A percentile compares a stretch with the other conserved stretches of the same genome.
These are phyloP conservation scores for Ophiodon elongatus DNA, from an alignment of 2,113 vertebrate genomes.

Conservation along the genomic window DNA sequence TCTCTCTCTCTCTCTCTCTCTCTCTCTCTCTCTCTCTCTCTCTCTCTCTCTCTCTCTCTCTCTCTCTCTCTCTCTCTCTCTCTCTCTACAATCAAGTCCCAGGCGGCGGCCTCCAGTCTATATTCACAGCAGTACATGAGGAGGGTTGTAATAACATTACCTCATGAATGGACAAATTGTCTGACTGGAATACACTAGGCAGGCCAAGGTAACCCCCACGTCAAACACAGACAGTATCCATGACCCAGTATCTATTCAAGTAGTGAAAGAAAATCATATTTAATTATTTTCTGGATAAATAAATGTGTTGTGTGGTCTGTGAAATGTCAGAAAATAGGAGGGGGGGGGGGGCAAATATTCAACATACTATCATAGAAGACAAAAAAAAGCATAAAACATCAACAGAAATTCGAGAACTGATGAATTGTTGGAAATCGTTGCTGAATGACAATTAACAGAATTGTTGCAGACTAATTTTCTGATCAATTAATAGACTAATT, in stretches of 20 bases:
- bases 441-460: neutral
- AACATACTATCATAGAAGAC: neutral
- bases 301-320: too few relatives aligned
- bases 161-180: conserved; percentile 74
- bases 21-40: neutral
- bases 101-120: conserved; percentile 54
- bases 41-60: too few relatives aligned
- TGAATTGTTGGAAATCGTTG: neutral
- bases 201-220: conserved; percentile 14
- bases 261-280: neutral
- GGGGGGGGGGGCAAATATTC: neutral
- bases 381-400: neutral
- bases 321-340: neutral
- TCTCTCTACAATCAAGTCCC: conserved; percentile 58
- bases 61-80: neutral
- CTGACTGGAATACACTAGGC: conserved; percentile 53
- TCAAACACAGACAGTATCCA: neutral
- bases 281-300: neutral
- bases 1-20: conserved; percentile 7
- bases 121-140: conserved; percentile 53
- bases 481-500: neutral
- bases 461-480: neutral
- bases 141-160: conserved; percentile 64
- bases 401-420: neutral
- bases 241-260: neutral